Evolutionary conservation across 1,140 invertebrate species (phyloP).

Genomic region (Drosophila arawakana): DNA sequence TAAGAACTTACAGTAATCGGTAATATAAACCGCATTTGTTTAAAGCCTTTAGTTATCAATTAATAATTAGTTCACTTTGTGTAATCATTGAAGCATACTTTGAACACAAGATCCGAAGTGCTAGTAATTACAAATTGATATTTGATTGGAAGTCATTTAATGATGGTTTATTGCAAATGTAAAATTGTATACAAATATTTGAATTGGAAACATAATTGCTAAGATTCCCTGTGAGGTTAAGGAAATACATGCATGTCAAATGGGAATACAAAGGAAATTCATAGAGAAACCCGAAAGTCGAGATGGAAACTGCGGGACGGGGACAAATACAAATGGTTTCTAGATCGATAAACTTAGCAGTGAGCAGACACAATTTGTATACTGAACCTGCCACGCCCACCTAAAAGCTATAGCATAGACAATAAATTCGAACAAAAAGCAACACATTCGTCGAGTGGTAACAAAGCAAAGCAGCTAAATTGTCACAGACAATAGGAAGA

Average conservation of each 20-base stretch:
- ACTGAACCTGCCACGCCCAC: slow-evolving; percentile 44
- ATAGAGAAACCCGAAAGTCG: slow-evolving; percentile 22
- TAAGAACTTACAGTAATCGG: too few species aligned
- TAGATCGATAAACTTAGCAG: slow-evolving; percentile 68
- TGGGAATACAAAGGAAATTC: slow-evolving; percentile 20
- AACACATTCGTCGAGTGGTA: slow-evolving; percentile 73
- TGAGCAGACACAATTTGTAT: slow-evolving; percentile 56
- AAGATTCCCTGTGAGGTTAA: slow-evolving; percentile 12
- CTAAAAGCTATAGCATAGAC: slow-evolving; percentile 51
- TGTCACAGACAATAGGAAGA: slow-evolving; percentile 32
- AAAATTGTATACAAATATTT: neutral
- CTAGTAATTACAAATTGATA: too few species aligned
- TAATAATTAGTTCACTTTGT: too few species aligned
- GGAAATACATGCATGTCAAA: slow-evolving; percentile 11
- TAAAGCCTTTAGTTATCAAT: too few species aligned
- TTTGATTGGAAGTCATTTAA: neutral
- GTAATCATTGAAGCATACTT: too few species aligned
- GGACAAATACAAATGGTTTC: slow-evolving; percentile 53
- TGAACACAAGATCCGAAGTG: too few species aligned
- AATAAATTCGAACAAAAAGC: slow-evolving; percentile 75
- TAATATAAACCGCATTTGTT: too few species aligned
- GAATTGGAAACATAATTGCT: slow-evolving; percentile 51
- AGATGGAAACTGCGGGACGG: slow-evolving; percentile 35
- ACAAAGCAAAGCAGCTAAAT: slow-evolving; percentile 45
- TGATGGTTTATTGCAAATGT: slow-evolving; percentile 10